phyloP scores from a whole-genome alignment of 2,888 invertebrate genomes.

The Rhabditophanes sp. region DNA sequence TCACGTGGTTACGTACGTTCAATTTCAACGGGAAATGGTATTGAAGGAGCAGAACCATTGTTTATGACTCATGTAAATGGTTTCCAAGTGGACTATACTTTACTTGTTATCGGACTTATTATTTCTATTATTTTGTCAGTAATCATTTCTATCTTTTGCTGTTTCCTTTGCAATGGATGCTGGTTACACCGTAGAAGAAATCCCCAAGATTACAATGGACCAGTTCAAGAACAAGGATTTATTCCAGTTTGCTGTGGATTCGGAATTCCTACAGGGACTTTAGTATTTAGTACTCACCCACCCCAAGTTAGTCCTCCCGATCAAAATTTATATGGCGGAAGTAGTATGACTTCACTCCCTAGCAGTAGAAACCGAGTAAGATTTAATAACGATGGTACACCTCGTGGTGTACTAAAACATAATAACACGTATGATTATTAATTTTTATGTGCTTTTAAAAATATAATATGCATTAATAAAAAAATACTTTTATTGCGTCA shows the following conservation, averaged over 20 bases:
- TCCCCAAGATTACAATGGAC: slow-evolving; percentile 38
- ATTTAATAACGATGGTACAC: slow-evolving; percentile 43
- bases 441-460: no score
- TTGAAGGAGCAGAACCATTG: slow-evolving; percentile 1
- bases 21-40: not conserved
- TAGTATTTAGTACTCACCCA: slow-evolving; percentile 42
- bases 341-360: slow-evolving; percentile 27
- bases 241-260: slow-evolving; percentile 42
- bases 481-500: no score
- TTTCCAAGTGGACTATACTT: slow-evolving; percentile 38
- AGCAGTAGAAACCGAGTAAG: slow-evolving; percentile 25
- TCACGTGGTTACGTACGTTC: slow-evolving; percentile 8
- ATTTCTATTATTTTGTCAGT: slow-evolving; percentile 34
- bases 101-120: slow-evolving; percentile 38
- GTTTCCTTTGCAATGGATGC: slow-evolving; percentile 41
- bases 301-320: slow-evolving; percentile 33
- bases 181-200: slow-evolving; percentile 41
- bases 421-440: no score
- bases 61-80: not conserved
- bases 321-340: slow-evolving; percentile 21
- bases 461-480: no score
- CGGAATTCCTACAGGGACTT: slow-evolving; percentile 13
- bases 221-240: slow-evolving; percentile 33
- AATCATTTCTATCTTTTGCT: slow-evolving; percentile 33
- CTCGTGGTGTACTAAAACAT: slow-evolving; percentile 38